Evolutionary conservation across 2,113 vertebrate genomes (phyloP).

Genomic region (Pachyramphus minor): DNA sequence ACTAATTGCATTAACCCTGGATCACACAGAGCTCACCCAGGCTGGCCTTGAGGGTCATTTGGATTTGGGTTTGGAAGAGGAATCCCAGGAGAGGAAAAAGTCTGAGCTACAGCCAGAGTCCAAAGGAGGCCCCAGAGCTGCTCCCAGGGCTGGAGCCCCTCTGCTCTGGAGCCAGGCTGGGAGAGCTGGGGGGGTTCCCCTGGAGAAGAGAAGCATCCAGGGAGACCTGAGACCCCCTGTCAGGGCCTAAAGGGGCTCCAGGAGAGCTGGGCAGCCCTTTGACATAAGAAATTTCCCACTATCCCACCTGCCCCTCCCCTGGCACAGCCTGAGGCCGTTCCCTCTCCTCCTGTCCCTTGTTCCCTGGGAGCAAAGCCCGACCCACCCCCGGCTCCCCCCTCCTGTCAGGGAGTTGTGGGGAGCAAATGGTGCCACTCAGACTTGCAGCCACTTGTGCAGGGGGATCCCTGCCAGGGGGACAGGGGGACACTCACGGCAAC

Average conservation of each 20-base stretch:
- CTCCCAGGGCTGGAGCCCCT: not conserved
- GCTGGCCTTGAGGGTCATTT: not conserved
- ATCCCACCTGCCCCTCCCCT: not conserved
- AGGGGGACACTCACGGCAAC: conserved; percentile 67
- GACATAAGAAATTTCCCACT: not conserved
- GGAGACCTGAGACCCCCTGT: not conserved
- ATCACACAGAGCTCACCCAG: not conserved
- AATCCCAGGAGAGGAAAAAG: not conserved
- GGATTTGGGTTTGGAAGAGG: not conserved
- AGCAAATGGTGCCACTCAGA: not conserved
- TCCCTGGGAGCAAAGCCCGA: not conserved
- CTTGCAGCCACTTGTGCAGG: not conserved
- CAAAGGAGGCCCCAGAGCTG: not conserved
- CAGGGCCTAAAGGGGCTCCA: not conserved
- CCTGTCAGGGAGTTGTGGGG: not conserved
- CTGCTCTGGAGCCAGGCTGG: not conserved
- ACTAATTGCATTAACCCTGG: not conserved
- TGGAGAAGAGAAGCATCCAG: not conserved
- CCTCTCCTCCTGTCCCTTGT: not conserved
- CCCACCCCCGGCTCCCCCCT: not conserved
- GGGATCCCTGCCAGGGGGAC: too few species aligned
- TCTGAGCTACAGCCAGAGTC: not conserved
- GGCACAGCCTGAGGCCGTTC: not conserved
- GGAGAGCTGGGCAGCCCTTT: not conserved
- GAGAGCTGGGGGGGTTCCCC: not conserved